These are phyloP conservation scores for Oceanites oceanicus DNA, from an alignment of 2,113 vertebrate genomes.

Conservation along the genomic window DNA sequence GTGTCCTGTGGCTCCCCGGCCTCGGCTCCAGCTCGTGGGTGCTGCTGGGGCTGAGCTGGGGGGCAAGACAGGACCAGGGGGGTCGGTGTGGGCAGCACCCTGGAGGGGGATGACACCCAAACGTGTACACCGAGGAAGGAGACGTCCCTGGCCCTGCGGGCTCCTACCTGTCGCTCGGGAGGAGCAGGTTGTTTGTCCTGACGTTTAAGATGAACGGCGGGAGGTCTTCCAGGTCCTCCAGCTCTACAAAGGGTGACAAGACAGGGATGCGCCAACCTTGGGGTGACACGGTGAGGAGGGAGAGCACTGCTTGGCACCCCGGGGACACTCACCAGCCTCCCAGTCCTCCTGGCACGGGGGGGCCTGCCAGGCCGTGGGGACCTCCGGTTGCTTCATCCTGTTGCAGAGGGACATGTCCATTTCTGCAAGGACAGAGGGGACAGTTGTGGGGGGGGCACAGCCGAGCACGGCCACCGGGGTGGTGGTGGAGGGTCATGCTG, in stretches of 20 bases:
- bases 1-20: no score
- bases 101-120: no score
- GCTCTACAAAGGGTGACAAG: not conserved
- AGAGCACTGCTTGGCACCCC: no score
- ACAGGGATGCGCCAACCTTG: fast-evolving
- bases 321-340: constrained; percentile 33
- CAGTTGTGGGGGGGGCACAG: no score
- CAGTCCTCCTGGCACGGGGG: constrained; percentile 18
- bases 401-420: fast-evolving
- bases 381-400: not conserved
- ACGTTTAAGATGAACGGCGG: not conserved
- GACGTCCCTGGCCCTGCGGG: not conserved
- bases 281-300: fast-evolving
- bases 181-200: not conserved
- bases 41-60: not conserved
- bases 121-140: not conserved
- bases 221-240: not conserved
- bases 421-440: not conserved
- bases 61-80: not conserved
- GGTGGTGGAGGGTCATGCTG: fast-evolving
- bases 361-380: not conserved
- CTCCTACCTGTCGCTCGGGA: not conserved
- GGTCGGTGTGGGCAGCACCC: not conserved
- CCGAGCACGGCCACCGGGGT: fast-evolving
- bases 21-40: not conserved